Evolutionary conservation across 2,888 invertebrate species (phyloP), one percentile per base, ranked within the genome.

Genomic region (Tribolium freemani): DNA sequence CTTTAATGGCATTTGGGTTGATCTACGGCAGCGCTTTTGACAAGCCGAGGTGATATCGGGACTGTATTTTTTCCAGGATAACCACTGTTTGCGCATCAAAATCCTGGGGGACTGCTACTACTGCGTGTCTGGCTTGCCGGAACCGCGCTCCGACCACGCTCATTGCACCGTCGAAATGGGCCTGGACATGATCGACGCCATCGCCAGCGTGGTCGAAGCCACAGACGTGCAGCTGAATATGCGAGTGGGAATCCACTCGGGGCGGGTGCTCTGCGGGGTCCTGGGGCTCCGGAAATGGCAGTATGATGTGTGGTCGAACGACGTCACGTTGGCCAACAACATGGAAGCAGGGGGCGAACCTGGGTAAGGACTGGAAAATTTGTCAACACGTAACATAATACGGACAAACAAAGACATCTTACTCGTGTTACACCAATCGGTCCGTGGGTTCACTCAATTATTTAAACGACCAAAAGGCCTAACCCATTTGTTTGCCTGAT

Each of bases 301-400:
- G 87, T 94, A 96, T 86, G 97, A 97, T 85, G 96, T 97, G 5
- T 96, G 96, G 95, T 95, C 95, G 75, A 96, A 96, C 86, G 96
- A 97, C 87, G 96, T 97, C 78, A 96, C 95, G 0, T 88, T 95
- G 69, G 95, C 96, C 31, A 96, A 96, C 86, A 93, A 94, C 82
- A 95, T 96, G 94, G 95, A 96, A 86, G 94, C 94, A 13, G 95
- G 95, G 0, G 96, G 96, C 1, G 94, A 95, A 84, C 94, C 97
- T 2, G 97, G 96, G 91, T 94, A 88, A 84, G 91, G 5, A 26
- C 16, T 16, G 16, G 1, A 16, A 26, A 26, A 26, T 26, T 26
- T 26, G 26, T 26, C 3, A 26, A 26, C 26, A 26, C 26, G 26
- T 26, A 21, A 21, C 21, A 21, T 21, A 21, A 21, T 21, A 21